phyloP scores from a whole-genome alignment of 2,888 invertebrate genomes.

The Drosophila infuscata region DNA sequence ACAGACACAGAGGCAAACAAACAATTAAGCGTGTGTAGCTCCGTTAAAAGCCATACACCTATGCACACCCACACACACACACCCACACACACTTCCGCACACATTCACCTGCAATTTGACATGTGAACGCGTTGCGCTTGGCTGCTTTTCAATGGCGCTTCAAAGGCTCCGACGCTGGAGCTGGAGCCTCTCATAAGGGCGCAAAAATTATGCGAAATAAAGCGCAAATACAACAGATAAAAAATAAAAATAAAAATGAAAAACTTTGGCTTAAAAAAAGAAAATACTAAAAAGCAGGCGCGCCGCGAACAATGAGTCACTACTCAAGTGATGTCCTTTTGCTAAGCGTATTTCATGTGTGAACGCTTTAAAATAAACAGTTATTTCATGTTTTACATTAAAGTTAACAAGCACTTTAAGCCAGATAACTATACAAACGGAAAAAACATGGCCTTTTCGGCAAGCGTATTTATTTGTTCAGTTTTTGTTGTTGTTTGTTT shows the following conservation, averaged over 20 bases:
- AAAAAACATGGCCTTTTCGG: neutral
- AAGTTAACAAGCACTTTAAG: slow-evolving; percentile 3
- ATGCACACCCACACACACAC: slow-evolving; percentile 17
- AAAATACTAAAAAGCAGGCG: neutral
- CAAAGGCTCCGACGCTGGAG: slow-evolving; percentile 55
- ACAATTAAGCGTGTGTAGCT: slow-evolving; percentile 66
- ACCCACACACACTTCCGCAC: slow-evolving; percentile 2
- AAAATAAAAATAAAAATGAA: slow-evolving; percentile 10
- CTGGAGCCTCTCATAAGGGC: slow-evolving; percentile 43
- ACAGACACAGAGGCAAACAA: slow-evolving; percentile 70
- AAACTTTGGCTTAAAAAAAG: slow-evolving; percentile 27
- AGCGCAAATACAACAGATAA: slow-evolving; percentile 30
- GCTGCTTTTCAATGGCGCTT: slow-evolving; percentile 68
- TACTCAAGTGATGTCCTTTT: slow-evolving; percentile 43
- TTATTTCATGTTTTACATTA: neutral
- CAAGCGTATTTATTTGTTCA: neutral
- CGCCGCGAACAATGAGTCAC: slow-evolving; percentile 22
- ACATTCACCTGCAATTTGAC: slow-evolving; percentile 59
- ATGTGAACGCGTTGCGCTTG: slow-evolving; percentile 55
- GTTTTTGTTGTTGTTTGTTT: neutral
- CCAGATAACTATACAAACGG: neutral
- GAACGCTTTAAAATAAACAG: slow-evolving; percentile 4
- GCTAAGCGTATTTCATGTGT: slow-evolving; percentile 9
- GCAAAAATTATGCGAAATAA: slow-evolving; percentile 73
- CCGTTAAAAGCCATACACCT: slow-evolving; percentile 35